Conservation (phyloP, 2,797 vertebrate genomes). For the Galaxias olidus region DNA sequence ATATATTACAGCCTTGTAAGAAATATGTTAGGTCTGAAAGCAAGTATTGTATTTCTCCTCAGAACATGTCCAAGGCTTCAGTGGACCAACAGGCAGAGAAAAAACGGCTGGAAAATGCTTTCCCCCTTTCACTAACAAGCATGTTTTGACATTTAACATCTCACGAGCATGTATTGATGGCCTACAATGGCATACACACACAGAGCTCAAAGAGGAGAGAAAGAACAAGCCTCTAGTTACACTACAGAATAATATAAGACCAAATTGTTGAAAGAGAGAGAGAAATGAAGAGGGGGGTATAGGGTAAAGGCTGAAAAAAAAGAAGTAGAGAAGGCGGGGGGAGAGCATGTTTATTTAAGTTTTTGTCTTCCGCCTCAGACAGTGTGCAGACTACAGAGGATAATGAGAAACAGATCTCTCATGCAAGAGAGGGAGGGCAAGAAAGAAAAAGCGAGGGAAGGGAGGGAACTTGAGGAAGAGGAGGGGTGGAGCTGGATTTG, state of each 20-base stretch:
- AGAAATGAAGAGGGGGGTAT: not conserved
- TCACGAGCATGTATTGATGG: slow-evolving; percentile 43
- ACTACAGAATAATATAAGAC: slow-evolving; percentile 54
- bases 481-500: slow-evolving; percentile 30
- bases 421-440: slow-evolving; percentile 39
- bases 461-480: slow-evolving; percentile 16
- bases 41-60: too few species aligned
- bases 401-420: slow-evolving; percentile 84
- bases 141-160: slow-evolving; percentile 26
- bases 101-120: slow-evolving; percentile 17
- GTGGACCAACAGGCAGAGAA: not conserved
- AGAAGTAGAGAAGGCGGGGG: slow-evolving; percentile 29
- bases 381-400: slow-evolving; percentile 78
- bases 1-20: slow-evolving; percentile 25
- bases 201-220: slow-evolving; percentile 52
- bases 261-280: slow-evolving; percentile 44
- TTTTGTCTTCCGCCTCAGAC: slow-evolving; percentile 80
- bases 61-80: not conserved
- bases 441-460: slow-evolving; percentile 42
- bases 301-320: slow-evolving; percentile 34
- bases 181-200: slow-evolving; percentile 40
- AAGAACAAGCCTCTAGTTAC: slow-evolving; percentile 46
- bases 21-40: too few species aligned
- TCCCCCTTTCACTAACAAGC: not conserved
- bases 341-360: slow-evolving; percentile 79